phyloP scores from a whole-genome alignment of 2,888 invertebrate species.

The Drosophila flavopinicola region DNA sequence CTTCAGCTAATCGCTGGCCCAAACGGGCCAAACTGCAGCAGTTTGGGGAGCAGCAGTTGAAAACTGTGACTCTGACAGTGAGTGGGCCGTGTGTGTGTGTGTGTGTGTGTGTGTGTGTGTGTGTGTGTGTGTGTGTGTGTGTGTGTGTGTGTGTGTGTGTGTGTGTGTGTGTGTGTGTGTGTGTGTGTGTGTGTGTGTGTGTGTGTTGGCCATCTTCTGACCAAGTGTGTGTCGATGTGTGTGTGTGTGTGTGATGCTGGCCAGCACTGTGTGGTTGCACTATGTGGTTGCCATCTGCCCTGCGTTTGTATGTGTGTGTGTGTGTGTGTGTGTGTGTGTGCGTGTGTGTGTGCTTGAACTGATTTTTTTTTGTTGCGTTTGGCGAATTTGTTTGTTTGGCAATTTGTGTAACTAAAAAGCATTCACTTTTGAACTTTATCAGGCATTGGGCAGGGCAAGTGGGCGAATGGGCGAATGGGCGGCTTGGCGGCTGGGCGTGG shows the following conservation, averaged over 20 bases:
- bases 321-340: slow-evolving; percentile 7
- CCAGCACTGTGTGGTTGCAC: slow-evolving; percentile 34
- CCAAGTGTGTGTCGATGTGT: no score
- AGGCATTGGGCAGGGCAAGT: slow-evolving; percentile 36
- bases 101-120: slow-evolving; percentile 1
- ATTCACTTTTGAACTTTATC: slow-evolving; percentile 76
- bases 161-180: no score
- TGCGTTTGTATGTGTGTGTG: slow-evolving; percentile 1
- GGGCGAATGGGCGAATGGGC: no score
- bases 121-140: slow-evolving; percentile 6
- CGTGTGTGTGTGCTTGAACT: no score
- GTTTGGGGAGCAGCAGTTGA: slow-evolving; percentile 1
- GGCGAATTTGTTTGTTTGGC: slow-evolving; percentile 72
- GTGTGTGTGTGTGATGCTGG: no score
- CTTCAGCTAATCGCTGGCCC: slow-evolving; percentile 41
- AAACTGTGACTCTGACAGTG: slow-evolving; percentile 34
- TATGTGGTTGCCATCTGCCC: slow-evolving; percentile 22
- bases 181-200: no score
- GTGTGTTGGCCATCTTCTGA: no score
- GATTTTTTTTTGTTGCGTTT: slow-evolving; percentile 35
- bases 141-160: background rate
- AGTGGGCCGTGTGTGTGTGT: slow-evolving; percentile 29
- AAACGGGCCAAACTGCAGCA: background rate
- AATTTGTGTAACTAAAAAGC: slow-evolving; percentile 78
- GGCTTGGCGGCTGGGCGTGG: no score